Evolutionary conservation across 2,888 invertebrate species (phyloP).

Genomic region (Apeira syringaria): DNA sequence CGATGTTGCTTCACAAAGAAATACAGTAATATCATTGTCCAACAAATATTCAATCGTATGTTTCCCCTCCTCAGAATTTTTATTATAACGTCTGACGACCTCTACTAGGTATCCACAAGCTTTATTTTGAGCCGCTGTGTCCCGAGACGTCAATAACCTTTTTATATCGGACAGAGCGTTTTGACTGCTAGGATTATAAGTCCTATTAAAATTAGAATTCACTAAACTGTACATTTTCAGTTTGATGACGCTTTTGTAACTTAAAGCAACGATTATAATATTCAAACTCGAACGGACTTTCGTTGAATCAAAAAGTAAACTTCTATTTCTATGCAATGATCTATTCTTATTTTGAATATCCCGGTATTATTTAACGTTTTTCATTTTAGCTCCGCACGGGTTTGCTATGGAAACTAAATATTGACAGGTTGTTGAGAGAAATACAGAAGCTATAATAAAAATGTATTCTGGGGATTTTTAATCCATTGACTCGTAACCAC

Average conservation of each 20-base stretch:
- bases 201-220: constrained; percentile 63
- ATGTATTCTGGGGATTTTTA: too few relatives aligned
- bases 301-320: too few relatives aligned
- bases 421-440: too few relatives aligned
- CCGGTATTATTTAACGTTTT: constrained; percentile 1
- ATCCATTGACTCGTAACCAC: too few relatives aligned
- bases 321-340: too few relatives aligned
- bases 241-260: not conserved
- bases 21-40: constrained; percentile 70
- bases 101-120: constrained; percentile 69
- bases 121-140: constrained; percentile 64
- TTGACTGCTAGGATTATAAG: constrained; percentile 68
- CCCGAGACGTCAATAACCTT: constrained; percentile 65
- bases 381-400: too few relatives aligned
- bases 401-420: too few relatives aligned
- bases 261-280: too few relatives aligned
- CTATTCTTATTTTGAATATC: constrained; percentile 3
- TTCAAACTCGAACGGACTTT: too few relatives aligned
- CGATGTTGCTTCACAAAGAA: constrained; percentile 72
- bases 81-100: constrained; percentile 59
- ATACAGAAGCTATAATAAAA: too few relatives aligned
- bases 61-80: constrained; percentile 52
- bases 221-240: constrained; percentile 59
- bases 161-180: constrained; percentile 72
- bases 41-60: constrained; percentile 64